These are phyloP conservation scores for Syrrhaptes paradoxus DNA, from an alignment of 2,113 vertebrate genomes.

Conservation along the genomic window DNA sequence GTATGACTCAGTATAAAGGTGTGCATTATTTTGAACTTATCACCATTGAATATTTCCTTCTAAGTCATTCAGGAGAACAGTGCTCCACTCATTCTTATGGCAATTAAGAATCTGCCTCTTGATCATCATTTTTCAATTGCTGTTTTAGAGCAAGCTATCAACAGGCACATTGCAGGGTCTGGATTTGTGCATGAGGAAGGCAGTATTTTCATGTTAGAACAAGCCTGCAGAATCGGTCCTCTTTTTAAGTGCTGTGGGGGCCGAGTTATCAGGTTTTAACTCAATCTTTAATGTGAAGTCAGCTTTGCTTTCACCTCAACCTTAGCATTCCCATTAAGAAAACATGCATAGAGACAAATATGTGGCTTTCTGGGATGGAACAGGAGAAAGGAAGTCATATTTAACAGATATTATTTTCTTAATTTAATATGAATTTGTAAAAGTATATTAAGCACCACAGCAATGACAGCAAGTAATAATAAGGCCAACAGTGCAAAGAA, in stretches of 20 bases:
- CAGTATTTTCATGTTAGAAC: neutral
- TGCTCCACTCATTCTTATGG: neutral
- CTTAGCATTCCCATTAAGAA: neutral
- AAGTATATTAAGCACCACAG: neutral
- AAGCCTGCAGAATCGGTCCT: neutral
- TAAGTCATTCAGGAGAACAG: neutral
- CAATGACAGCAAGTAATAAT: neutral
- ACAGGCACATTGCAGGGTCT: neutral
- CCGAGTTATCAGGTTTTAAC: neutral
- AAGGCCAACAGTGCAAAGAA: neutral
- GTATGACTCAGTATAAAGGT: neutral
- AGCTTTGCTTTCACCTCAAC: neutral
- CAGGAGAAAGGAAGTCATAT: neutral
- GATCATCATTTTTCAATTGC: neutral
- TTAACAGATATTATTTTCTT: neutral
- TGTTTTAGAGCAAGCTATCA: neutral
- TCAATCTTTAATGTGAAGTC: neutral
- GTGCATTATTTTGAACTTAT: neutral
- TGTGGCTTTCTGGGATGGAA: neutral
- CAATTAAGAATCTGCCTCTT: neutral
- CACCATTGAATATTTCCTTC: neutral
- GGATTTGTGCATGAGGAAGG: neutral
- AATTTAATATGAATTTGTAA: neutral
- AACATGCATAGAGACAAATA: neutral
- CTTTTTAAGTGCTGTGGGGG: rapidly evolving